Evolutionary conservation across 2,888 invertebrate species (phyloP).

Genomic region (Dolichomitus sp.): DNA sequence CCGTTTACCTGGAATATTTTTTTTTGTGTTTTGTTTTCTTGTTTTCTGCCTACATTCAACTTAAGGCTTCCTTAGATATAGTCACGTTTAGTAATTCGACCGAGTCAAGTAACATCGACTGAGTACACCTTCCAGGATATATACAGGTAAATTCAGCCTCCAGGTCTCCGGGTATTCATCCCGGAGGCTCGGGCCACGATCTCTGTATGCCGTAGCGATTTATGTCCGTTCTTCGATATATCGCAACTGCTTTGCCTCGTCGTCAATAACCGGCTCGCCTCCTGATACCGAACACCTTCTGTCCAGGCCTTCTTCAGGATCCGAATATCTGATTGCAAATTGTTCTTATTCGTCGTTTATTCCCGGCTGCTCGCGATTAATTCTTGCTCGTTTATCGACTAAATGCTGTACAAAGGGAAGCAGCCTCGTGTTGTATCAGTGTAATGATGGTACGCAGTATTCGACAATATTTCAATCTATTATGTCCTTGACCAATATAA

Average conservation of each 20-base stretch:
- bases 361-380: conserved; percentile 36
- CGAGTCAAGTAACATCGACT: conserved; percentile 51
- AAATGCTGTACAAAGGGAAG: conserved; percentile 31
- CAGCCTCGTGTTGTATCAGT: conserved; percentile 5
- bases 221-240: conserved; percentile 79
- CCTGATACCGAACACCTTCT: conserved; percentile 78
- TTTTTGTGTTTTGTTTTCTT: conserved; percentile 19
- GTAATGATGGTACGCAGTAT: not conserved
- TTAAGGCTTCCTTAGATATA: conserved; percentile 45
- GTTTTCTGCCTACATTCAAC: conserved; percentile 18
- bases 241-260: conserved; percentile 77
- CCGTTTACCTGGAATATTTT: conserved; percentile 32
- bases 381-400: conserved; percentile 44
- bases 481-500: not conserved
- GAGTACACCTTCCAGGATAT: conserved; percentile 52
- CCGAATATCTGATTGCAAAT: conserved; percentile 82
- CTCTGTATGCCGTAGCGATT: conserved; percentile 72
- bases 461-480: no score
- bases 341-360: conserved; percentile 77
- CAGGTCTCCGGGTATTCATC: conserved; percentile 35
- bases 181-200: conserved; percentile 30
- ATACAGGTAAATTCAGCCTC: conserved; percentile 38
- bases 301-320: conserved; percentile 75
- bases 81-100: conserved; percentile 40
- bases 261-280: conserved; percentile 78